These are phyloP conservation scores for Hypselothyrea guttata DNA, from an alignment of 2,888 invertebrate species.

Conservation along the genomic window DNA sequence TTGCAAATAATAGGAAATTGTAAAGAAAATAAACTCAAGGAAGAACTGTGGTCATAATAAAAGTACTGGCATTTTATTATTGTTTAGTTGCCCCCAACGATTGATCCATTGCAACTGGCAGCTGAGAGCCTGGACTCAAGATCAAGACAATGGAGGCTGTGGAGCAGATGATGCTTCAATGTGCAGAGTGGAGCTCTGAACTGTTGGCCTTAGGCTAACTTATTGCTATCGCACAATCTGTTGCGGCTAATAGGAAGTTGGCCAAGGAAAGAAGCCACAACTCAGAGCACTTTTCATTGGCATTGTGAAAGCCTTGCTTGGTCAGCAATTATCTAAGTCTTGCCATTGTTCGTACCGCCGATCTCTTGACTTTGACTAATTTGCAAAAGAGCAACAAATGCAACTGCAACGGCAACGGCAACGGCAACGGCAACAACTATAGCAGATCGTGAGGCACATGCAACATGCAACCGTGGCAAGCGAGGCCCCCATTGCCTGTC, in stretches of 20 bases:
- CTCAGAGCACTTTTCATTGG: conserved; percentile 62
- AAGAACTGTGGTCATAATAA: no score
- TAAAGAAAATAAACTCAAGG: no score
- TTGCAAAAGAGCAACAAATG: conserved; percentile 57
- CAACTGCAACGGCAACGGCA: conserved; percentile 1
- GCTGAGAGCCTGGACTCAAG: no score
- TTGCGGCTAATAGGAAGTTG: conserved; percentile 73
- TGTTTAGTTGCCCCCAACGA: no score
- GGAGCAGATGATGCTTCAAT: conserved; percentile 21
- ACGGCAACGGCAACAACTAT: background rate
- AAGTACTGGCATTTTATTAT: background rate
- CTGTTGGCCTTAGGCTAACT: conserved; percentile 57
- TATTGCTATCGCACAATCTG: conserved; percentile 75
- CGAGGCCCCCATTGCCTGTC: conserved; percentile 57
- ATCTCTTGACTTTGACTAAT: conserved; percentile 74
- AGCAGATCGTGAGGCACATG: conserved; percentile 19
- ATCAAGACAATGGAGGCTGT: background rate
- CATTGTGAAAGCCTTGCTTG: conserved; percentile 67
- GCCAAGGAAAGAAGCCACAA: conserved; percentile 12
- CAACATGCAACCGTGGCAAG: conserved; percentile 26
- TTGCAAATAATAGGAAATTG: conserved; percentile 9
- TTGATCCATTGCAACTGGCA: no score
- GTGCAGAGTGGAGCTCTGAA: no score
- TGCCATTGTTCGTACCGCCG: conserved; percentile 67
- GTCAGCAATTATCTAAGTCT: conserved; percentile 74